phyloP scores from a whole-genome alignment of 2,113 vertebrate genomes.

The Emydura subglobosa region DNA sequence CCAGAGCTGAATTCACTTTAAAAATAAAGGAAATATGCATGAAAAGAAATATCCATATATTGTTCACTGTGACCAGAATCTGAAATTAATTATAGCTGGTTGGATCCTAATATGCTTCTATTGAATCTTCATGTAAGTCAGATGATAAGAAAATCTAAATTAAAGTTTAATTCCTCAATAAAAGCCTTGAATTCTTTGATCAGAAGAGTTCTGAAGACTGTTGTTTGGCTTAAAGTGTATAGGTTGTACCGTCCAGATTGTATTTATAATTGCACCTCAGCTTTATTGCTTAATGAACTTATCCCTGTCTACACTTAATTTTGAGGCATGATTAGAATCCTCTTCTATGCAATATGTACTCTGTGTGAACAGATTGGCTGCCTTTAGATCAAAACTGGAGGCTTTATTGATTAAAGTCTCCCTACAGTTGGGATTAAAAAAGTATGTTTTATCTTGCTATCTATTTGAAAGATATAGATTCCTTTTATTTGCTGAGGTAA shows the following conservation, averaged over 20 bases:
- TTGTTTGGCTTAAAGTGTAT: background rate
- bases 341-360: background rate
- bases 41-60: background rate
- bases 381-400: constrained; percentile 40
- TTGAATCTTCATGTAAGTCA: background rate
- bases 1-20: background rate
- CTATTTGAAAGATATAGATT: constrained; percentile 59
- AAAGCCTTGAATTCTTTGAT: background rate
- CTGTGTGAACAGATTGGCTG: constrained; percentile 5
- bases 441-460: constrained; percentile 48
- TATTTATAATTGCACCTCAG: background rate
- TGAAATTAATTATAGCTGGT: background rate
- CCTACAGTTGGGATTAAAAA: constrained; percentile 52
- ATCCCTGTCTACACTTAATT: constrained; percentile 4
- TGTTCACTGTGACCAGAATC: background rate
- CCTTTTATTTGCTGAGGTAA: constrained; percentile 64
- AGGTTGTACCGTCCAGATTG: background rate
- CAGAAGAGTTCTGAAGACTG: background rate
- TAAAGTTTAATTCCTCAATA: background rate
- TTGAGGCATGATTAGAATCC: background rate
- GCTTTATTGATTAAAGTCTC: constrained; percentile 66
- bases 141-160: constrained; percentile 19
- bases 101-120: accelerated
- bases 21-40: background rate
- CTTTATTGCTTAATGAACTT: constrained; percentile 22